A percentile compares a stretch with the other conserved stretches of the same genome.
Evolutionary conservation across 2,797 vertebrate species (phyloP).

Genomic region (Distichodus sexfasciatus): DNA sequence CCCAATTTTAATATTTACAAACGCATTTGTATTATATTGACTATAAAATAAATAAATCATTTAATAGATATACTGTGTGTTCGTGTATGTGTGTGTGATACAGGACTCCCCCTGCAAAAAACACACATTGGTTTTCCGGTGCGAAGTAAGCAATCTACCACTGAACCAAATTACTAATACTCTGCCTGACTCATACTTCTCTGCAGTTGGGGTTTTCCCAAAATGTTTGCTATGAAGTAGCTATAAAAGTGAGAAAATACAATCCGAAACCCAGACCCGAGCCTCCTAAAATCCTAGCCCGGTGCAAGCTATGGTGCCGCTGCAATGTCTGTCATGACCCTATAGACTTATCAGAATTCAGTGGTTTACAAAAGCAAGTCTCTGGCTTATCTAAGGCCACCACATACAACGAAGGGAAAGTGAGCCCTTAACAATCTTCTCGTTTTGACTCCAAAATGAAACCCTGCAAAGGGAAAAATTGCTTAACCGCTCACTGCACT

Average conservation of each 20-base stretch:
- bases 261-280: background rate
- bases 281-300: background rate
- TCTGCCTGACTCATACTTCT: conserved; percentile 2
- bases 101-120: background rate
- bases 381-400: background rate
- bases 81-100: background rate
- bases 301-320: background rate
- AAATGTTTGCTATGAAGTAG: background rate
- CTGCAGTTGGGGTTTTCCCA: conserved; percentile 28
- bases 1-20: no score
- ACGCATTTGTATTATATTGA: no score
- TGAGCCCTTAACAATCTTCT: background rate
- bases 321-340: background rate
- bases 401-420: background rate
- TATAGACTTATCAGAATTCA: background rate
- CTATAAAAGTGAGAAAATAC: background rate
- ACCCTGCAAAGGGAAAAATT: background rate
- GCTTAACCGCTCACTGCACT: background rate
- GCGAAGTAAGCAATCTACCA: conserved; percentile 5
- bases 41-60: no score
- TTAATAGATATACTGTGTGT: background rate
- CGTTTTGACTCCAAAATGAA: conserved; percentile 24
- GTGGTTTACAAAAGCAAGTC: background rate
- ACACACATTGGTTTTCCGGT: conserved; percentile 21
- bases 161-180: conserved; percentile 24